Percentiles rank a stretch among this genome's conserved stretches.
phyloP scores from a whole-genome alignment of 2,113 vertebrate species.

The Colistium nudipinnis region DNA sequence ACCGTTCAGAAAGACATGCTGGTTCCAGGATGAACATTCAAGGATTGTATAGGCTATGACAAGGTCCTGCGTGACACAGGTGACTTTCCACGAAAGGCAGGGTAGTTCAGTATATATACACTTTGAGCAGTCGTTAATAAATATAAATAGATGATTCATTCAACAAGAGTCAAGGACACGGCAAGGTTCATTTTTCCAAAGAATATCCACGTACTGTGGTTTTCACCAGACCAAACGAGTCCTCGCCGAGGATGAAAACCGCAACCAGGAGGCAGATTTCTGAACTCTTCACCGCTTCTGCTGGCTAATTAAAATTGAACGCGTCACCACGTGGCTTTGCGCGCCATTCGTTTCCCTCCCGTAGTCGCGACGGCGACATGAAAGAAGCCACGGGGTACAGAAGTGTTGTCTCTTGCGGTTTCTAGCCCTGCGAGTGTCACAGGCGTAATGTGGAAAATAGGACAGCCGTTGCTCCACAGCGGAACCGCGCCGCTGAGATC shows the following conservation, averaged over 20 bases:
- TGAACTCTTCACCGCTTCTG: conserved; percentile 44
- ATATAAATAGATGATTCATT: conserved; percentile 18
- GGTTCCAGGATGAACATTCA: too few relatives aligned
- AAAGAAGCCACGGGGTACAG: conserved; percentile 54
- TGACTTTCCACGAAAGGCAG: neutral
- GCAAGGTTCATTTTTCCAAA: conserved; percentile 20
- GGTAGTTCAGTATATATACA: conserved; percentile 9
- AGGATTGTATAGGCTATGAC: neutral
- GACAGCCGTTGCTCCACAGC: conserved; percentile 49
- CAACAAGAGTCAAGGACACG: neutral
- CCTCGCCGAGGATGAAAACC: conserved; percentile 19
- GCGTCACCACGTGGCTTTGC: conserved; percentile 48
- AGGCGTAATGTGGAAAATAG: conserved; percentile 56
- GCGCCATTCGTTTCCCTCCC: conserved; percentile 57
- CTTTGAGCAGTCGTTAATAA: conserved; percentile 28
- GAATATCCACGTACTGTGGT: neutral
- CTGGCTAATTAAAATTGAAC: conserved; percentile 62
- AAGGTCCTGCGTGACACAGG: neutral
- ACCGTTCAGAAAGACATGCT: too few relatives aligned
- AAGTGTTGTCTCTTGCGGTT: conserved; percentile 51
- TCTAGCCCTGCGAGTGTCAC: conserved; percentile 39
- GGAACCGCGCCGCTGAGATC: conserved; percentile 15
- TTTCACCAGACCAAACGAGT: conserved; percentile 6
- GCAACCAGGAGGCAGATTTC: conserved; percentile 39
- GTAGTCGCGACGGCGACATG: conserved; percentile 47